These are phyloP conservation scores for Platycheirus albimanus DNA, from an alignment of 2,888 invertebrate species.

Conservation along the genomic window DNA sequence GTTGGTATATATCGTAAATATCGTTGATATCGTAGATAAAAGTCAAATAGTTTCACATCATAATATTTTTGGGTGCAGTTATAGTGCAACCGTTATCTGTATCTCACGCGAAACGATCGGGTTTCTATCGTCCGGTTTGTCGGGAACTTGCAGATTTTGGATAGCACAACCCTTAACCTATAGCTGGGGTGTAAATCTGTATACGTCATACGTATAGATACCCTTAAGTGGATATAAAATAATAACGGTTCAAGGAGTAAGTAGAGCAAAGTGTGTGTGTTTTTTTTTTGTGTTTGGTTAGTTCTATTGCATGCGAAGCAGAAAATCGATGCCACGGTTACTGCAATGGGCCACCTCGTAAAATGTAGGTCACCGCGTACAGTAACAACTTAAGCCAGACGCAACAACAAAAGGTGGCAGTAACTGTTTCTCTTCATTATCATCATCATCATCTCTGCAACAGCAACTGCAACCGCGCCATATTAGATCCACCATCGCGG, in stretches of 20 bases:
- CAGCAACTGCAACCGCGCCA: constrained; percentile 43
- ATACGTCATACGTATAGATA: too few relatives aligned
- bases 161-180: not conserved
- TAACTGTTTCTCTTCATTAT: constrained; percentile 47
- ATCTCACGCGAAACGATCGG: constrained; percentile 56
- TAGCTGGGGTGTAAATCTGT: too few relatives aligned
- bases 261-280: constrained; percentile 46
- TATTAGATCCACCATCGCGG: constrained; percentile 44
- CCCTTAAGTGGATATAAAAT: constrained; percentile 15
- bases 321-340: constrained; percentile 67
- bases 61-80: constrained; percentile 67
- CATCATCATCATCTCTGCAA: constrained; percentile 15
- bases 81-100: constrained; percentile 67
- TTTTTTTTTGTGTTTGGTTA: constrained; percentile 6
- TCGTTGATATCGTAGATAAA: constrained; percentile 62
- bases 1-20: constrained; percentile 68
- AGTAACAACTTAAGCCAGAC: constrained; percentile 50
- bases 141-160: constrained; percentile 17
- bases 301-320: constrained; percentile 40
- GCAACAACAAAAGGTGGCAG: constrained; percentile 53
- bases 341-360: constrained; percentile 54
- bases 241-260: constrained; percentile 63
- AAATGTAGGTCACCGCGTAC: constrained; percentile 70
- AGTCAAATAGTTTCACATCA: constrained; percentile 13
- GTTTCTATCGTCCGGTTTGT: constrained; percentile 8